phyloP scores from a whole-genome alignment of 2,888 invertebrate species.

The Calliphora vomitoria region DNA sequence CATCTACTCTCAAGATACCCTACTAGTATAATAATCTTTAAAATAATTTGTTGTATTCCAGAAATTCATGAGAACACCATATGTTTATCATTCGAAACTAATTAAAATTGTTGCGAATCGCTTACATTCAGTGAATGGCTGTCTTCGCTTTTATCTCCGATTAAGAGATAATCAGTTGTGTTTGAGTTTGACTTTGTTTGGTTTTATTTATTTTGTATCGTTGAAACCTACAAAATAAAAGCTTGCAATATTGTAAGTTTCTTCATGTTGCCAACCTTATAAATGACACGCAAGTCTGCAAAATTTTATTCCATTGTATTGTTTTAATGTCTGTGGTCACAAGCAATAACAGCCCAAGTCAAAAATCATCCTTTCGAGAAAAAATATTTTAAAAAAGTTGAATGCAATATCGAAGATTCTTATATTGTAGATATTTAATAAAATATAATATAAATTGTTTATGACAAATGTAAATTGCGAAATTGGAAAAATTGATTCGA shows the following conservation, averaged over 20 bases:
- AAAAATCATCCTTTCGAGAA: not conserved
- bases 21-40: too few relatives aligned
- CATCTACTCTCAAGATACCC: too few relatives aligned
- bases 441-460: too few relatives aligned
- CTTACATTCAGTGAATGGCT: constrained; percentile 8
- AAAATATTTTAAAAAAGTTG: too few relatives aligned
- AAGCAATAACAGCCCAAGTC: too few relatives aligned
- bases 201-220: not conserved
- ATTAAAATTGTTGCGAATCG: constrained; percentile 52
- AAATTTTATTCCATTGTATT: too few relatives aligned
- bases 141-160: constrained; percentile 30
- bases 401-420: too few relatives aligned
- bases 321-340: too few relatives aligned
- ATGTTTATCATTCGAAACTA: constrained; percentile 39
- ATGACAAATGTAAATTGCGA: too few relatives aligned
- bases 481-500: too few relatives aligned
- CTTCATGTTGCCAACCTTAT: not conserved
- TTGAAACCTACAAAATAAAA: constrained; percentile 28
- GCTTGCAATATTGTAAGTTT: not conserved
- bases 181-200: not conserved
- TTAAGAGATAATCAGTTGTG: constrained; percentile 25
- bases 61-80: not conserved
- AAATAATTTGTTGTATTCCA: not conserved
- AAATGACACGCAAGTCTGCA: not conserved
- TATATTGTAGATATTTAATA: too few relatives aligned